Evolutionary conservation across 1,140 invertebrate genomes (phyloP), one percentile per base, ranked within the genome.

Genomic region (Neodiprion fabricii): DNA sequence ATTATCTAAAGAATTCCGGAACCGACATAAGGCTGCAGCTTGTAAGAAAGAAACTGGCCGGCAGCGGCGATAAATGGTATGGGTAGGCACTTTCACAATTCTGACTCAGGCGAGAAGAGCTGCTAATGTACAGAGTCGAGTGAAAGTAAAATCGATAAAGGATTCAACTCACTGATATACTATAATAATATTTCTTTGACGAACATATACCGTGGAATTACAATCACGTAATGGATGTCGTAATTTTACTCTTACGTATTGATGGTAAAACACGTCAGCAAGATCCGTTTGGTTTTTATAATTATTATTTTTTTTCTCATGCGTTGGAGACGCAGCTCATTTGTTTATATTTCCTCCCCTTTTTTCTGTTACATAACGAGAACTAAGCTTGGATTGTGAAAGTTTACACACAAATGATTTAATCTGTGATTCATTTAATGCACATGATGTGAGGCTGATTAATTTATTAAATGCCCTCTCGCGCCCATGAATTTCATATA

Each of bases 91-190:
- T 61, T 61, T 61, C 53, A 61, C 53, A 61, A 61, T 61, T 61
- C 53, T 61, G 53, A 61, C 11, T 61, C 53, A 61, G 53, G 28
- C 5, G 28, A 61, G n/a, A 4, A 61, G 53, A 14, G 53, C 53
- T 61, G 9, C 28, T 40, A 40, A 40, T 40, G 28, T 61, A 17
- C n/a, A 61, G 53, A 61, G 53, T 40, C 28, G 53, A 61, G 53
- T 61, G 53, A 61, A 61, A 61, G 53, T 61, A 61, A 61, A 61
- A 61, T 61, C 53, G 8, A 61, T 61, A 61, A 61, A 61, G 8
- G 53, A 61, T 61, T 61, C 53, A 61, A 61, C 53, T 61, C 53
- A 61, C 53, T 61, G 28, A 5, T 40, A 40, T 40, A 40, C 28
- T 40, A 40, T 40, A 9, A 61, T 61, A 61, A 61, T 17, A 61